phyloP scores from a whole-genome alignment of 2,888 invertebrate species.

The Fragum fragum region DNA sequence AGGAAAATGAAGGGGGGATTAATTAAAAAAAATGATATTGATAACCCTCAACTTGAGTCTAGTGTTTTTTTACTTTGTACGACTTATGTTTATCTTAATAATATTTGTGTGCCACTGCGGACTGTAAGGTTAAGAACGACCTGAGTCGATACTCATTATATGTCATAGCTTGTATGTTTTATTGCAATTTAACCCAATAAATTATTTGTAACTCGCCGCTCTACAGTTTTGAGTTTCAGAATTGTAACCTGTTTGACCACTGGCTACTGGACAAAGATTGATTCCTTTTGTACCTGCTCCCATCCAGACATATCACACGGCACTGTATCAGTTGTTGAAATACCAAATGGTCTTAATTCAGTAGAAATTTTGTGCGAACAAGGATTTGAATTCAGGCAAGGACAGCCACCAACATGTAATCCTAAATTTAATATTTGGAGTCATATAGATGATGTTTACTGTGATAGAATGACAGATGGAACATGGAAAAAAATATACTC shows the following conservation, averaged over 20 bases:
- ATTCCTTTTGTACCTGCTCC: neutral
- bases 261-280: neutral
- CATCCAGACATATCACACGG: neutral
- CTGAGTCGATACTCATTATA: too few species aligned
- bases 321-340: neutral
- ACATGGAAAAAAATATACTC: conserved; percentile 12
- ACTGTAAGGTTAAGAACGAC: too few species aligned
- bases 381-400: neutral
- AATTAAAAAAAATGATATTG: too few species aligned
- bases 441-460: neutral
- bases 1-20: too few species aligned
- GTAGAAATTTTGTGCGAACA: neutral
- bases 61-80: too few species aligned
- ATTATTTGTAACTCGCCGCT: too few species aligned
- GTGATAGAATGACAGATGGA: neutral
- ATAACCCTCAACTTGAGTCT: too few species aligned
- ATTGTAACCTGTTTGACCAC: neutral
- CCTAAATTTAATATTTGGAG: neutral
- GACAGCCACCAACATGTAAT: neutral
- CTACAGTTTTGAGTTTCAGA: neutral
- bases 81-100: too few species aligned
- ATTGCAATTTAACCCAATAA: too few species aligned
- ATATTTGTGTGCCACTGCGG: too few species aligned
- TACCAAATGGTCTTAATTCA: neutral
- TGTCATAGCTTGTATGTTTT: too few species aligned